Base-by-base conservation (phyloP, 2,888 invertebrate species). In the Frankliniella intonsa region DNA sequence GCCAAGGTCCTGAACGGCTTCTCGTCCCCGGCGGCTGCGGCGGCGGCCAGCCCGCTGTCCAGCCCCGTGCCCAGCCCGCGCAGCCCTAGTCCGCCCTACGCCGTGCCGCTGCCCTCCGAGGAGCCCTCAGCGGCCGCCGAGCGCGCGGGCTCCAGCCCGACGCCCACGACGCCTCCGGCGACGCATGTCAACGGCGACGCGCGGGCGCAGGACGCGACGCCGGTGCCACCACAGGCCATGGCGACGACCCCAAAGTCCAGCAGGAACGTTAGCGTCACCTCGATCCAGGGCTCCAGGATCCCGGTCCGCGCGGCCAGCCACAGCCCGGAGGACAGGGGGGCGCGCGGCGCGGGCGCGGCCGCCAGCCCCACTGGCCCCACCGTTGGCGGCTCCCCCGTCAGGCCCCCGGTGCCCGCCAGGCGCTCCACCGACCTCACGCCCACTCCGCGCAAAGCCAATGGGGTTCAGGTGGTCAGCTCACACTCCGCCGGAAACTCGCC, bases 401-500 rank as follows among this genome's bases (percentile, higher is more conserved):
- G 69, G 69, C 69, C 69, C 69, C 69, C 69, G 22, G 69, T 76
- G 11, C 69, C 69, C 69, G 69, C 69, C 69, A 76, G 69, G 69
- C 69, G 69, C 25, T 25, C 69, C 11, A 12, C 22, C 69, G 69
- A 76, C 22, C 69, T 22, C 69, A 76, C 25, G 14, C 55, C 55
- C 25, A 76, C 69, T 9, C 69, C 69, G 11, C 69, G 69, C 69
- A 76, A 76, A 25, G 69, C 69, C 25, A 76, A 76, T 22, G 69
- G 69, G 22, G 69, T 76, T 12, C 69, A 76, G 11, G 25, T 76
- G 22, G 69, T 76, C 22, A 19, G 17, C 55, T 19, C 55, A 17
- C 55, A 55, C 14, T 55, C 69, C 12, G 10, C 22, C 22, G 10
- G 12, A 25, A 25, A 62, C 62, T 14, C 69, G 22, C 69, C 25